These are phyloP conservation scores for Diprion similis DNA, from an alignment of 1,140 invertebrate species.

Conservation along the genomic window DNA sequence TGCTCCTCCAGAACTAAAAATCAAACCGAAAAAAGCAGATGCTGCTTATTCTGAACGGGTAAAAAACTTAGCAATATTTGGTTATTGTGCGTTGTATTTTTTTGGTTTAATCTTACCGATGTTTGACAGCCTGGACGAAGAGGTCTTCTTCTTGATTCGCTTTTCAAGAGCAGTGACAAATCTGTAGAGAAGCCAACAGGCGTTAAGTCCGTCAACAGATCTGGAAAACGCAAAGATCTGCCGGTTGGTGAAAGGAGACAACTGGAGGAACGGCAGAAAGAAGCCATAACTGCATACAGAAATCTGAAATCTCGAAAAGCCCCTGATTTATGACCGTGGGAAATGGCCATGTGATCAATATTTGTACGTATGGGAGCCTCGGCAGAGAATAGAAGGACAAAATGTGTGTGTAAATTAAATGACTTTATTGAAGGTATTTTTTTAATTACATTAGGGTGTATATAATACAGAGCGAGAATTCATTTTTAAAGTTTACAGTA, in stretches of 20 bases:
- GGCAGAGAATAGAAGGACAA: not conserved
- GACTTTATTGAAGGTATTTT: not conserved
- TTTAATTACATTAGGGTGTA: not conserved
- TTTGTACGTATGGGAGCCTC: not conserved
- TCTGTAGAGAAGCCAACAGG: slow-evolving; percentile 24
- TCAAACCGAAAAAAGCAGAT: slow-evolving; percentile 57
- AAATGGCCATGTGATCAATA: not conserved
- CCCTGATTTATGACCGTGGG: not conserved
- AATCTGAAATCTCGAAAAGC: slow-evolving; percentile 59
- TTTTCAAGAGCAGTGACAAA: slow-evolving; percentile 48
- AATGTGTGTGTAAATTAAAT: not conserved
- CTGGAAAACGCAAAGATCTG: slow-evolving; percentile 67
- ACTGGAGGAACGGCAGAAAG: slow-evolving; percentile 65
- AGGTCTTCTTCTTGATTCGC: slow-evolving; percentile 62
- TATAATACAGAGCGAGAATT: not conserved
- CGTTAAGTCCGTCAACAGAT: slow-evolving; percentile 48
- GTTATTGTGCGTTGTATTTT: not conserved
- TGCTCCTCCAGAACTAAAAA: slow-evolving; percentile 67
- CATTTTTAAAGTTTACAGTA: too few species aligned
- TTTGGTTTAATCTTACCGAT: slow-evolving; percentile 19
- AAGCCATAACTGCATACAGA: slow-evolving; percentile 68
- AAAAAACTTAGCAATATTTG: slow-evolving; percentile 30
- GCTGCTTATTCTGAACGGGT: slow-evolving; percentile 53
- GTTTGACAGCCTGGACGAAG: slow-evolving; percentile 62
- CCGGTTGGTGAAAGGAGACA: slow-evolving; percentile 62